Conservation (phyloP, 2,797 vertebrate genomes). For the Cichlasoma orientale region DNA sequence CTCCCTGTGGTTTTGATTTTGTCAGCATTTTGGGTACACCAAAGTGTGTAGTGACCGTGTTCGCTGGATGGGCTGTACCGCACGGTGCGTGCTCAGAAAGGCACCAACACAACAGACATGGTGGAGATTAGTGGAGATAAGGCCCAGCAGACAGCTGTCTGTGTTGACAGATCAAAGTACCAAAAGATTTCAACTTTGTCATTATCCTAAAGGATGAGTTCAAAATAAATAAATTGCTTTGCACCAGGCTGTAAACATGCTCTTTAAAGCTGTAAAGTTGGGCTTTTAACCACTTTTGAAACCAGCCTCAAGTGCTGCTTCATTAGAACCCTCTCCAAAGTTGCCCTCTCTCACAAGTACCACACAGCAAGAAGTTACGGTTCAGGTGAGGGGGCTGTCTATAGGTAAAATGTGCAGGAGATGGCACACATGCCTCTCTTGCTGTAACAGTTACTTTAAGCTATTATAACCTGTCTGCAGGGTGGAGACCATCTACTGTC, state of each 20-base stretch:
- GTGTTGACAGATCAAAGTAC: neutral
- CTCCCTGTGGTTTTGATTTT: neutral
- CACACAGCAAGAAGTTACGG: neutral
- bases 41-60: too few species aligned
- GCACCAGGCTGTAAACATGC: neutral
- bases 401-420: neutral
- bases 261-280: neutral
- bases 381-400: neutral
- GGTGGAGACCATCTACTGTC: neutral
- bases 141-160: neutral
- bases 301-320: too few species aligned
- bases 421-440: too few species aligned
- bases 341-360: neutral
- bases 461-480: neutral
- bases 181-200: neutral
- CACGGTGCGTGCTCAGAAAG: neutral
- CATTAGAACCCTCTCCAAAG: neutral
- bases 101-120: neutral
- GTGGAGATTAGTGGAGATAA: too few species aligned
- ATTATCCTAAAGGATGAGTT: neutral
- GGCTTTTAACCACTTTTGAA: neutral
- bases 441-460: neutral
- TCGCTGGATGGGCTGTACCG: neutral
- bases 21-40: neutral
- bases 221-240: neutral